phyloP scores from a whole-genome alignment of 2,113 vertebrate genomes.

The Phainopepla nitens region DNA sequence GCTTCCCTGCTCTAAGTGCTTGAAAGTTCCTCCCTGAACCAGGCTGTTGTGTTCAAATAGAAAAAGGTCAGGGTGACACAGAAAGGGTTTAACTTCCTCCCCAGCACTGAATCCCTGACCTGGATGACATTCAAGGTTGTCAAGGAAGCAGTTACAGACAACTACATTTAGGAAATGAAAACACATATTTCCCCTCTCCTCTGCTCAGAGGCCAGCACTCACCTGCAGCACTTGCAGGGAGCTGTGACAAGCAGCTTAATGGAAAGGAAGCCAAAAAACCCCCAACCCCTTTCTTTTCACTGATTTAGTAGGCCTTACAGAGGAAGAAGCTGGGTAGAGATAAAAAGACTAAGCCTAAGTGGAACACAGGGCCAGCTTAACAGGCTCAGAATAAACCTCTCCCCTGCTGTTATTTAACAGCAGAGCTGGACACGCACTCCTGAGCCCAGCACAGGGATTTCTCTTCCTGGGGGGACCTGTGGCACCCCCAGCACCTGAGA shows the following conservation, averaged over 20 bases:
- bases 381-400: conserved; percentile 20
- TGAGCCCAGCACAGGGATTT: neutral
- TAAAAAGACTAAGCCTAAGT: conserved; percentile 12
- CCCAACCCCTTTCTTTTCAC: neutral
- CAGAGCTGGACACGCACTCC: neutral
- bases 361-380: conserved; percentile 26
- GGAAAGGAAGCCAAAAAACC: neutral
- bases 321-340: neutral
- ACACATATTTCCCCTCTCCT: neutral
- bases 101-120: neutral
- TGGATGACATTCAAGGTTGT: neutral
- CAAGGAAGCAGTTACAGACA: neutral
- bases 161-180: neutral
- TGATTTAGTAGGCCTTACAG: neutral
- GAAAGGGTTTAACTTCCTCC: neutral
- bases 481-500: neutral
- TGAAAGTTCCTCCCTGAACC: neutral
- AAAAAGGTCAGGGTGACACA: neutral
- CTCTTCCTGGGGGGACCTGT: neutral
- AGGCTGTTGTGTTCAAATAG: neutral
- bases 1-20: neutral
- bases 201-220: neutral
- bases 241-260: neutral
- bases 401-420: conserved; percentile 10
- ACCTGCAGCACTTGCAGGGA: neutral